These are phyloP conservation scores for Nannospalax galili DNA, from an alignment of 2,113 vertebrate genomes.

Conservation along the genomic window DNA sequence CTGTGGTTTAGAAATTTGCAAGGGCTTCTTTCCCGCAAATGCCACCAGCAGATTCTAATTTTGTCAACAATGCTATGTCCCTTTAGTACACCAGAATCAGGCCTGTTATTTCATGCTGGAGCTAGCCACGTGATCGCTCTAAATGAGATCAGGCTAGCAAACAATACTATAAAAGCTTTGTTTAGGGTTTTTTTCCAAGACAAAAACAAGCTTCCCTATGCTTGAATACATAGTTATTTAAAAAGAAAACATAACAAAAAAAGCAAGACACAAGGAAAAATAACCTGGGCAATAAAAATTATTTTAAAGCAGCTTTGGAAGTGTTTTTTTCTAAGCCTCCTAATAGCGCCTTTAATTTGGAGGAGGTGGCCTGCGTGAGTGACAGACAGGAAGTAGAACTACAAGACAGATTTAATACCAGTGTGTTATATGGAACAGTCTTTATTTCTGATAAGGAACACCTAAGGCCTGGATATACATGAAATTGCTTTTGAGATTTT, in stretches of 20 bases:
- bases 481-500: slow-evolving; percentile 73
- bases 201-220: slow-evolving; percentile 71
- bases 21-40: slow-evolving; percentile 87
- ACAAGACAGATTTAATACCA: slow-evolving; percentile 80
- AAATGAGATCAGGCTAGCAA: slow-evolving; percentile 66
- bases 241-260: slow-evolving; percentile 46
- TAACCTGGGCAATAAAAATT: slow-evolving; percentile 83
- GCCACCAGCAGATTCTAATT: slow-evolving; percentile 88
- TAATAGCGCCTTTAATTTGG: slow-evolving; percentile 64
- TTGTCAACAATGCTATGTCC: slow-evolving; percentile 81
- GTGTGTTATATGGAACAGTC: slow-evolving; percentile 80
- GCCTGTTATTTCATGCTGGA: no score
- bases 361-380: slow-evolving; percentile 78
- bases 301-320: slow-evolving; percentile 82
- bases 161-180: slow-evolving; percentile 47
- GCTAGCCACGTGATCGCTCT: slow-evolving; percentile 64
- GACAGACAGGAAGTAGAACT: slow-evolving; percentile 67
- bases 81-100: slow-evolving; percentile 76
- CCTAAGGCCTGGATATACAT: slow-evolving; percentile 82
- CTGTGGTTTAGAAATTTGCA: slow-evolving; percentile 87
- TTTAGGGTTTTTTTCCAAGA: slow-evolving; percentile 57
- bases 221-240: slow-evolving; percentile 71
- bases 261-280: slow-evolving; percentile 66
- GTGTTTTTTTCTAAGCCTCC: slow-evolving; percentile 72
- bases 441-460: slow-evolving; percentile 84